Base-by-base conservation (phyloP, 2,113 vertebrate species). In the Leiothrix lutea region DNA sequence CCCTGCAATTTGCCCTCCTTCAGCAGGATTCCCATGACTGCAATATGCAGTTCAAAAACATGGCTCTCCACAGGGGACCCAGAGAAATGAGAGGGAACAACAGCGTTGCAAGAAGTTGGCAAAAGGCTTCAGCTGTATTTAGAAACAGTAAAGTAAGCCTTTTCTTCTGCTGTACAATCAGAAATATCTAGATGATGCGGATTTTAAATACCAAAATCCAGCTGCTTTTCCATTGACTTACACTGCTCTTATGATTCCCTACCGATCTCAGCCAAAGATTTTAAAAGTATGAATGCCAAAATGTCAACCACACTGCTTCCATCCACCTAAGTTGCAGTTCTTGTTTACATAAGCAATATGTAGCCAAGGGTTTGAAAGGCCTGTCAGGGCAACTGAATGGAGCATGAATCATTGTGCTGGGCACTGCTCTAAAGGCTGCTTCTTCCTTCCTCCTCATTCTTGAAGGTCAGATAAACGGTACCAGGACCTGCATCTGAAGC, bases 81-180 rank as follows among this genome's bases (percentile, higher is more conserved):
- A 92, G 61, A 61, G 50, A 92, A 95, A 95, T 70, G 48, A 89
- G 36, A 83, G 69, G 69, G 50, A 67, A 88, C 47, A 91, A 81
- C 69, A 93, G 53, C 24, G 74, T 24, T 84, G 61, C 48, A 90
- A 80, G 36, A 53, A 93, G 50, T 35, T 93, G 92, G 88, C 92
- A 96, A 89, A 86, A 89, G 82, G 45, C 58, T 54, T 21, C 51
- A 89, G 77, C 62, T 91, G 88, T 91, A 86, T 92, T 91, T 90
- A 95, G 92, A 90, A 95, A 90, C 26, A 88, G 80, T 81, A 86
- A 85, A 92, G 67, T 80, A 95, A 95, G 92, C 67, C 80, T 92
- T 86, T 94, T 88, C 81, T 73, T 56, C 56, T 90, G 47, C 53
- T 80, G 36, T 44, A 74, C 62, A 83, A 45, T 88, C 85, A 95